Evolutionary conservation across 2,797 vertebrate species (phyloP).

Genomic region (Mallotus villosus): DNA sequence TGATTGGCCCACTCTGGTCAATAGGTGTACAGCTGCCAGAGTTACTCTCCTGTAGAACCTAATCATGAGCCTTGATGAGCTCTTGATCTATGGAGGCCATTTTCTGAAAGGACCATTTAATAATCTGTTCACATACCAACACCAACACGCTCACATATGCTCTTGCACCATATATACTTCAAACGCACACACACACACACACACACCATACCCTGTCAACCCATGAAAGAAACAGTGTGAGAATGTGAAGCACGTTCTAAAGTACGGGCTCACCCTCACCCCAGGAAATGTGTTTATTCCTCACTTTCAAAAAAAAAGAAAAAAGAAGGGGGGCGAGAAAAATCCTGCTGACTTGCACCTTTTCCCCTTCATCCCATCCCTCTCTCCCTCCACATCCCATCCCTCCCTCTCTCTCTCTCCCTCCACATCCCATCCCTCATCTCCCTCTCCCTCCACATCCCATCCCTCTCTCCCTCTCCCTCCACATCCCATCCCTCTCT

Average conservation of each 20-base stretch:
- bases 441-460: too few species aligned
- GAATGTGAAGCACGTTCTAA: slow-evolving; percentile 40
- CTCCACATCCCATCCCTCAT: slow-evolving; percentile 30
- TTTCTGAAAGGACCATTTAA: slow-evolving; percentile 17
- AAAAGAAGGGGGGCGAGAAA: slow-evolving; percentile 2
- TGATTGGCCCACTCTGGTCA: too few species aligned
- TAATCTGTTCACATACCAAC: slow-evolving; percentile 14
- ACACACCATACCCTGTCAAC: neutral
- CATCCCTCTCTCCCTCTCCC: slow-evolving; percentile 40
- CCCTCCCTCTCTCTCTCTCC: slow-evolving; percentile 17
- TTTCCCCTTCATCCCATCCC: slow-evolving; percentile 27
- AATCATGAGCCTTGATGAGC: too few species aligned
- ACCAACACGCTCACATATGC: slow-evolving; percentile 39
- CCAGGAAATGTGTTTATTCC: slow-evolving; percentile 57
- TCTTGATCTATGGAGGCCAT: neutral
- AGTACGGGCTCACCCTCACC: slow-evolving; percentile 31
- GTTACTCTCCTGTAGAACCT: too few species aligned
- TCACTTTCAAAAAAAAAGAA: slow-evolving; percentile 24
- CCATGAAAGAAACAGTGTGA: neutral
- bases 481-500: neutral
- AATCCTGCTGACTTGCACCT: slow-evolving; percentile 67
- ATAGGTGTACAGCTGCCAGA: too few species aligned
- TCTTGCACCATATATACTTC: slow-evolving; percentile 39
- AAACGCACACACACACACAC: slow-evolving; percentile 30
- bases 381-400: slow-evolving; percentile 31